Base-by-base conservation (phyloP, 2,888 invertebrate species). In the Seira sanloemensis region DNA sequence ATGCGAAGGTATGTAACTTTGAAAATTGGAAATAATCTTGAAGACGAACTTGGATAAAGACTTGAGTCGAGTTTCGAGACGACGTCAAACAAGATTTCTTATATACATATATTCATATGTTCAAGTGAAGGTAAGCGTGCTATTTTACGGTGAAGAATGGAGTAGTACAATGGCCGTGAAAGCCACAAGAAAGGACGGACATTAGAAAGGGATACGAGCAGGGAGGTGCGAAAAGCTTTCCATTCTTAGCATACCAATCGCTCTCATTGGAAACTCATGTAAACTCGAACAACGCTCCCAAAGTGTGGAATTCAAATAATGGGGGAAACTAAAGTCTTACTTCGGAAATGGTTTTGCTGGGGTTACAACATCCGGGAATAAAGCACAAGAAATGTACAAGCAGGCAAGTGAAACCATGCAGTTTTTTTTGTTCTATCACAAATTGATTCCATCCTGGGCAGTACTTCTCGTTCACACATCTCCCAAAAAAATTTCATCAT, bases 361-460 rank as follows among this genome's bases (percentile, higher is more conserved):
- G 5, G 5, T 37, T 37, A 7, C 37, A 37, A 37, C 37, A 7
- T 37, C 12, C 5, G 12, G 5, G 37, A 37, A 12, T 37, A 37
- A 37, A 37, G n/a, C n/a, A n/a, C n/a, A n/a, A n/a, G n/a, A 37
- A 37, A 37, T 37, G 37, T 37, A 7, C 12, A 4, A 37, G 37
- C 12, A 37, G 37, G 12, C 37, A 37, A 37, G 37, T 7, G 37
- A 37, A 37, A 37, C 37, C 12, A 37, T 7, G 37, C 37, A 37
- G 37, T 7, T 12, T 37, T 37, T 81, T 75, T 81, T 81, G 58
- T 81, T 81, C 75, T 65, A 37, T n/a, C 23, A 26, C 81, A 81
- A 81, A 81, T 81, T 81, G 81, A 81, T 75, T 81, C 75, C 75
- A 75, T 75, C 75, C 75, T 81, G 62, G 81, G 66, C 81, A 81